These are phyloP conservation scores for Tenualosa thibaudeaui DNA, from an alignment of 2,797 vertebrate species.

Conservation along the genomic window DNA sequence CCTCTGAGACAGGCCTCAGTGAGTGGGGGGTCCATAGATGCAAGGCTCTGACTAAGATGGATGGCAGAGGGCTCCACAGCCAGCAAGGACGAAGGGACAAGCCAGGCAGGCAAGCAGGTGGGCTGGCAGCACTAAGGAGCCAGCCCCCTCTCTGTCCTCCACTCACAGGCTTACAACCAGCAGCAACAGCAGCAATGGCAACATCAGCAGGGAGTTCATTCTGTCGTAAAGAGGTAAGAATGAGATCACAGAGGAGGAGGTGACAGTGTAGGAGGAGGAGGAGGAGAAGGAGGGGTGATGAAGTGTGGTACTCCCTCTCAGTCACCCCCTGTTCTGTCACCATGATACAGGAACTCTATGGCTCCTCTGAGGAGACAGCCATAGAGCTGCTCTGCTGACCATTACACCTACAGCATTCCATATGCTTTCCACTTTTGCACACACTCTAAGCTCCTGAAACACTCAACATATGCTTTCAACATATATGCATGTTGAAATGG, in stretches of 20 bases:
- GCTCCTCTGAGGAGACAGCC: constrained; percentile 52
- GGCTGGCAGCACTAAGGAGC: constrained; percentile 46
- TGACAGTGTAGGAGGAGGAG: constrained; percentile 20
- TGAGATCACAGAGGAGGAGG: constrained; percentile 36
- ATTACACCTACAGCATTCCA: constrained; percentile 35
- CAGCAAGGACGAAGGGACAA: constrained; percentile 91
- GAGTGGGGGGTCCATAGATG: constrained; percentile 74
- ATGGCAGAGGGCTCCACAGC: constrained; percentile 77
- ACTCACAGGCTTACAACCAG: constrained; percentile 50
- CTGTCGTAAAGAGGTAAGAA: constrained; percentile 61
- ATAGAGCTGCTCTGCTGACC: constrained; percentile 42
- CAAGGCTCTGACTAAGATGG: constrained; percentile 87
- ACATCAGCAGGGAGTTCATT: constrained; percentile 66
- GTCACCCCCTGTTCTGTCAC: constrained; percentile 62
- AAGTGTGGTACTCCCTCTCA: constrained; percentile 63
- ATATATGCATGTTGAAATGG: neutral
- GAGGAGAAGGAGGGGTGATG: constrained; percentile 54
- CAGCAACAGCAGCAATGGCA: constrained; percentile 61
- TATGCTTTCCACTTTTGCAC: neutral
- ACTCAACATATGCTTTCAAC: neutral
- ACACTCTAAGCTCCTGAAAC: neutral
- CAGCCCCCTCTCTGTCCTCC: constrained; percentile 57
- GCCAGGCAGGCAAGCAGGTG: constrained; percentile 59
- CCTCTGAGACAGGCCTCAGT: constrained; percentile 66
- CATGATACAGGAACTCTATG: constrained; percentile 57